These are phyloP conservation scores for Phenganax subtilis DNA, from an alignment of 92 coral and sea anemone genomes.

Conservation along the genomic window DNA sequence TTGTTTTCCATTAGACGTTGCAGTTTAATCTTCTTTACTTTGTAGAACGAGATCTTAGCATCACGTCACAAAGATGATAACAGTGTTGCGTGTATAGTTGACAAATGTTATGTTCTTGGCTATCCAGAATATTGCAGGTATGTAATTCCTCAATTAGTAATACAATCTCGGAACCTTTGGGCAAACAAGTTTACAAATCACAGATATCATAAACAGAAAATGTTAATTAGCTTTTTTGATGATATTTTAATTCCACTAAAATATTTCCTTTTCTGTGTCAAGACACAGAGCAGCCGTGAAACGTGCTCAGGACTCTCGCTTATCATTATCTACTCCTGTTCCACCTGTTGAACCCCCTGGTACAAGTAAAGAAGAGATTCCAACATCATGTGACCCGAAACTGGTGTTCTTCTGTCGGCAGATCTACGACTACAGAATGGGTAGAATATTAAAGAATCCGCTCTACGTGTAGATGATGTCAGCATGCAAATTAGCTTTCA, in stretches of 20 bases:
- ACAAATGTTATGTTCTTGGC: slow-evolving; percentile 91
- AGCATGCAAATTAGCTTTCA: not conserved
- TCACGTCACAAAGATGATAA: slow-evolving; percentile 97
- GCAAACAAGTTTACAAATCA: too few species aligned
- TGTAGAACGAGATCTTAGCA: slow-evolving; percentile 95
- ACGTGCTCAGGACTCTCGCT: slow-evolving; percentile 77
- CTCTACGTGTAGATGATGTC: not conserved
- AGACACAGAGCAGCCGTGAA: slow-evolving; percentile 90
- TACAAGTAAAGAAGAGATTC: slow-evolving; percentile 74
- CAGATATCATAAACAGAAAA: too few species aligned
- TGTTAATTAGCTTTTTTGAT: too few species aligned
- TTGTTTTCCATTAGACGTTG: not conserved
- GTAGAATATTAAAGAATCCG: slow-evolving; percentile 88
- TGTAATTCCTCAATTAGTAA: not conserved
- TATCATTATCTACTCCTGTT: slow-evolving; percentile 72
- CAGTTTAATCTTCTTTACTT: not conserved
- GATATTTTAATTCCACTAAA: not conserved
- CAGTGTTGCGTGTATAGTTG: slow-evolving; percentile 99
- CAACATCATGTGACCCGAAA: slow-evolving; percentile 79
- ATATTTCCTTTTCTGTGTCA: not conserved
- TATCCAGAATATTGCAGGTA: slow-evolving; percentile 99
- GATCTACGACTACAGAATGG: slow-evolving; percentile 95
- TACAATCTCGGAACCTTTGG: not conserved
- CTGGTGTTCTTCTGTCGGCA: slow-evolving; percentile 97
- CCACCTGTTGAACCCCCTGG: slow-evolving; percentile 83